Conservation (phyloP, 2,113 vertebrate species). For the Lampris megalopsis region DNA sequence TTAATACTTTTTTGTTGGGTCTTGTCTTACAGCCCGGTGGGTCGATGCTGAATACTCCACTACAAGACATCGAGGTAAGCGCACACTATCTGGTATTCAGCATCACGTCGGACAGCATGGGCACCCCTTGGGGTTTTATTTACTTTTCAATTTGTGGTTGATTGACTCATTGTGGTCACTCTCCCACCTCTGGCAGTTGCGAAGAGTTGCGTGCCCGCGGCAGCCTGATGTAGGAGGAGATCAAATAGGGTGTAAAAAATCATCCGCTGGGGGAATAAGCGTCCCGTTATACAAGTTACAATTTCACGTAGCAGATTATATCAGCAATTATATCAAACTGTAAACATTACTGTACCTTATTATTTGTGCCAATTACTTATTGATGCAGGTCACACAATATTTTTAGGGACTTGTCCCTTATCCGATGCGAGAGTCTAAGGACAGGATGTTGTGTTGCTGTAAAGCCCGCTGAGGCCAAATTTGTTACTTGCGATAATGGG, state of each 20-base stretch:
- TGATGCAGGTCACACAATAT: no score
- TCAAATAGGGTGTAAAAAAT: constrained; percentile 38
- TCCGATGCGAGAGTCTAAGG: no score
- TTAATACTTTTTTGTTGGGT: neutral
- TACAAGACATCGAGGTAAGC: constrained; percentile 58
- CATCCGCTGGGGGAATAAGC: neutral
- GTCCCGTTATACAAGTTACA: neutral
- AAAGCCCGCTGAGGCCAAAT: no score
- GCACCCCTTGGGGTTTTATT: neutral
- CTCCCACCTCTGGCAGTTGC: constrained; percentile 48
- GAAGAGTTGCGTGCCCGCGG: constrained; percentile 7
- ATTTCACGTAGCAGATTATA: no score
- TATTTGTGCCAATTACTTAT: no score
- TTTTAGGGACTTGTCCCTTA: no score
- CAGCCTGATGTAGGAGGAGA: constrained; percentile 53
- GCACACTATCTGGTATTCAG: constrained; percentile 3
- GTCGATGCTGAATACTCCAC: constrained; percentile 47
- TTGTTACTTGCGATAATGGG: no score
- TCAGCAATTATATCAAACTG: neutral
- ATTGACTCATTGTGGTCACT: constrained; percentile 53
- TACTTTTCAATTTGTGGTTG: constrained; percentile 46
- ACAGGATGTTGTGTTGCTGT: no score
- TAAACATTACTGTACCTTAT: neutral
- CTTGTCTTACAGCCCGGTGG: constrained; percentile 45
- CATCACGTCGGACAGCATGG: neutral